Conservation (phyloP, 1,140 invertebrate species). For the Drosophila pallidifrons region DNA sequence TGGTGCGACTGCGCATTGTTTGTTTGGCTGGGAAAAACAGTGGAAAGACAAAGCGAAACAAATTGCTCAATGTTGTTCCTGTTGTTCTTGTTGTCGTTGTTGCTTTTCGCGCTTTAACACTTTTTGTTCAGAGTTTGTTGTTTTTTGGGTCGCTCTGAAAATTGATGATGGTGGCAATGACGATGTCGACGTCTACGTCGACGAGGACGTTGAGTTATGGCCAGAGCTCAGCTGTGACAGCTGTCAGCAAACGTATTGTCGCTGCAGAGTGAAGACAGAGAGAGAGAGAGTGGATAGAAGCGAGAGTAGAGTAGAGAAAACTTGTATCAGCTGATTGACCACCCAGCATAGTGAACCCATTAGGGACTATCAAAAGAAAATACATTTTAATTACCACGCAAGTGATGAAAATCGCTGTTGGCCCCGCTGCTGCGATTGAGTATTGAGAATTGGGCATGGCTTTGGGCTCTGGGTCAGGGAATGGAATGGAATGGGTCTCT, state of each 20-base stretch:
- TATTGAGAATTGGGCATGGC: conserved; percentile 15
- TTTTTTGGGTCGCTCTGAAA: conserved; percentile 44
- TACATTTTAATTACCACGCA: conserved; percentile 77
- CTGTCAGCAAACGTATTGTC: conserved; percentile 33
- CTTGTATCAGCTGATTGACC: conserved; percentile 39
- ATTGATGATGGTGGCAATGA: conserved; percentile 67
- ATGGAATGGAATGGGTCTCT: not conserved
- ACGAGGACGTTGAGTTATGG: conserved; percentile 65
- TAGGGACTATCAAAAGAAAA: conserved; percentile 64
- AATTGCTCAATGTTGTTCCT: conserved; percentile 67
- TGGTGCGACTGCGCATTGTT: conserved; percentile 68
- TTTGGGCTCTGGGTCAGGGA: not conserved
- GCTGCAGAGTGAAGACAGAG: not conserved
- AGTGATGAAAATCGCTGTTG: conserved; percentile 68
- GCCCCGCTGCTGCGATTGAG: conserved; percentile 19
- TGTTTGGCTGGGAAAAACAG: conserved; percentile 36
- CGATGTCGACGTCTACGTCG: conserved; percentile 34
- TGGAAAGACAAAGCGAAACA: conserved; percentile 75
- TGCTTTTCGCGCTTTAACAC: conserved; percentile 78
- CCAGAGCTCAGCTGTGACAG: conserved; percentile 63
- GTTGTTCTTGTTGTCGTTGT: conserved; percentile 41
- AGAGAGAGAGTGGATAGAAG: not conserved
- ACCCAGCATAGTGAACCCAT: conserved; percentile 52
- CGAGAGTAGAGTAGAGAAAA: not conserved
- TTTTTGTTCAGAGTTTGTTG: conserved; percentile 35